These are phyloP conservation scores for Luperina testacea DNA, from an alignment of 2,888 invertebrate genomes.

Conservation along the genomic window DNA sequence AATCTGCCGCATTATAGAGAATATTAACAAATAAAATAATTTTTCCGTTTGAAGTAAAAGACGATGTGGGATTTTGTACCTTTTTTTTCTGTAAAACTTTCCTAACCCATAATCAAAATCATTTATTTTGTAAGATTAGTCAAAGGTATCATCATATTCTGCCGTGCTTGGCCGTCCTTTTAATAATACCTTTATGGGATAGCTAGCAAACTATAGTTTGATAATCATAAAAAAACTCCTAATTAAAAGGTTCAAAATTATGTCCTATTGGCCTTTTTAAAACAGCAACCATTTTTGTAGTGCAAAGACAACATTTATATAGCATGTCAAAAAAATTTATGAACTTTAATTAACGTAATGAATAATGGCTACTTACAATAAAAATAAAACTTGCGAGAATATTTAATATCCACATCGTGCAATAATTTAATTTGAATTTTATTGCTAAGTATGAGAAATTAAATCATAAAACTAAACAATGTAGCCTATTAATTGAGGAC, in stretches of 20 bases:
- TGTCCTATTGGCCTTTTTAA: not conserved
- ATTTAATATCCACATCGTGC: not conserved
- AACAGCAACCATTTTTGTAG: not conserved
- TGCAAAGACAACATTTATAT: not conserved
- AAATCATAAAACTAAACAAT: slow-evolving; percentile 5
- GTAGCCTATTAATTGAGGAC: not conserved
- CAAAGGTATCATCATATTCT: not conserved
- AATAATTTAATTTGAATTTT: slow-evolving; percentile 7
- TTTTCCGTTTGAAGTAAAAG: not conserved
- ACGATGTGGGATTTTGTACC: not conserved
- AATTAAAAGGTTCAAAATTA: not conserved
- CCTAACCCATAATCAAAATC: not conserved
- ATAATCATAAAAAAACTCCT: not conserved
- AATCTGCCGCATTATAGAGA: slow-evolving; percentile 3
- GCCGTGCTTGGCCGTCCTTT: too few species aligned
- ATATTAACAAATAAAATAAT: slow-evolving; percentile 6
- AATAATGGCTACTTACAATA: not conserved
- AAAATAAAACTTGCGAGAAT: not conserved
- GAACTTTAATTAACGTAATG: not conserved
- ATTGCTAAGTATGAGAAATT: not conserved
- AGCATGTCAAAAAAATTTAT: not conserved
- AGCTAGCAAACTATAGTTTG: not conserved
- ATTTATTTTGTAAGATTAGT: not conserved
- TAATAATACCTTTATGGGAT: too few species aligned
- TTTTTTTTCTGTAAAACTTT: not conserved